Evolutionary conservation across 2,113 vertebrate genomes (phyloP).

Genomic region (Saguinus midas): DNA sequence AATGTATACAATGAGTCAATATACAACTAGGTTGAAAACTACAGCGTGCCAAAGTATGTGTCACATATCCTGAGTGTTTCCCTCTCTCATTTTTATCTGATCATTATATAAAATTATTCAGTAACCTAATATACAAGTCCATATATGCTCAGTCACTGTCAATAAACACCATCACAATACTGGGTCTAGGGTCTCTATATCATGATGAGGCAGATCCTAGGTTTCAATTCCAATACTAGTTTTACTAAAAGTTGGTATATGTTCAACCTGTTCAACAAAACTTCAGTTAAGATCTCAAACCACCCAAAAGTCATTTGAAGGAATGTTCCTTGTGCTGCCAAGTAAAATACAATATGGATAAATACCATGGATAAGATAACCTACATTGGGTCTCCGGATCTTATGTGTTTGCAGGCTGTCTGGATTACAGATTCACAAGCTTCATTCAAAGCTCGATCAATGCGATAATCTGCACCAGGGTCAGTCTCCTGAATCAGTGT

Average conservation of each 20-base stretch:
- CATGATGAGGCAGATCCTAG: not conserved
- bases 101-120: not conserved
- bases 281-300: constrained; percentile 16
- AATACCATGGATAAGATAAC: constrained; percentile 68
- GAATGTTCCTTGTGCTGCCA: not conserved
- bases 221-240: not conserved
- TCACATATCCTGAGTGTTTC: not conserved
- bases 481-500: constrained; percentile 96
- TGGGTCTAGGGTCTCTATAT: not conserved
- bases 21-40: not conserved
- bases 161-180: not conserved
- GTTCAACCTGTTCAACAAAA: not conserved
- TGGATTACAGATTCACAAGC: constrained; percentile 98
- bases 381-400: constrained; percentile 97
- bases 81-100: not conserved
- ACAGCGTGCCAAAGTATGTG: not conserved
- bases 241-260: not conserved
- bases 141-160: not conserved
- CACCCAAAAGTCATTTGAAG: not conserved
- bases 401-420: constrained; percentile 98
- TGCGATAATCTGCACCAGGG: constrained; percentile 96
- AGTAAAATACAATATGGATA: not conserved
- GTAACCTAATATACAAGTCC: not conserved
- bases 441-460: constrained; percentile 96
- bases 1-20: not conserved